Evolutionary conservation across 2,113 vertebrate species (phyloP), one percentile per base, ranked within the genome.

Genomic region (Dunckerocampus dactyliophorus): DNA sequence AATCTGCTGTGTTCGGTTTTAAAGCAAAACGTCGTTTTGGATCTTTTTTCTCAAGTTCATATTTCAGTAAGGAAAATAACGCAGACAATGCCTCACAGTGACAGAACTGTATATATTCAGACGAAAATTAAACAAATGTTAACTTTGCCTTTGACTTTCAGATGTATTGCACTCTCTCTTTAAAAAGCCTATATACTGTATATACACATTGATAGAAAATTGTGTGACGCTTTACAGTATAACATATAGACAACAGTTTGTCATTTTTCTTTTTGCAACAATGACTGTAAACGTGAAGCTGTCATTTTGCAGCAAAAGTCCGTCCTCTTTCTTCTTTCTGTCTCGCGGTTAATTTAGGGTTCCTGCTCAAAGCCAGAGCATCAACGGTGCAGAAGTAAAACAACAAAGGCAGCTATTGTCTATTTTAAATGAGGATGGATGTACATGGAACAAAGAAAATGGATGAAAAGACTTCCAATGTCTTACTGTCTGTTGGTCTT

Each of bases 321-420:
- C 71, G 56, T 65, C 70, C 67, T 62, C 53, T 28, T 72, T 47
- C 10, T 51, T 50, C 56, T 56, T 16, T 47, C 52, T 49, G 10
- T 60, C 43, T 62, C 42, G 59, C 52, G 50, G 43, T 73, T 51
- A 16, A 31, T 53, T n/a, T 47, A 61, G 70, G 62, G 50, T 67
- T 72, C 52, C 11, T 10, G 31, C 31, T 34, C 5, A 5, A 34
- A 34, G 31, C 31, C 31, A 34, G 31, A 34, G 31, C 31, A 34
- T 5, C 24, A 28, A 28, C 24, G 24, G 24, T 37, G 13, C 74
- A 70, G 76, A 82, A 82, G 75, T 77, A 53, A 37, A 64, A 34
- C 15, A 47, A 22, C 67, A 75, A 67, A 72, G 82, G 77, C 79
- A 81, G 83, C 79, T 81, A 84, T 62, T 78, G 71, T 79, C 55